These are phyloP conservation scores for Orchestia grillus DNA, from an alignment of 1,140 invertebrate species.

Conservation along the genomic window DNA sequence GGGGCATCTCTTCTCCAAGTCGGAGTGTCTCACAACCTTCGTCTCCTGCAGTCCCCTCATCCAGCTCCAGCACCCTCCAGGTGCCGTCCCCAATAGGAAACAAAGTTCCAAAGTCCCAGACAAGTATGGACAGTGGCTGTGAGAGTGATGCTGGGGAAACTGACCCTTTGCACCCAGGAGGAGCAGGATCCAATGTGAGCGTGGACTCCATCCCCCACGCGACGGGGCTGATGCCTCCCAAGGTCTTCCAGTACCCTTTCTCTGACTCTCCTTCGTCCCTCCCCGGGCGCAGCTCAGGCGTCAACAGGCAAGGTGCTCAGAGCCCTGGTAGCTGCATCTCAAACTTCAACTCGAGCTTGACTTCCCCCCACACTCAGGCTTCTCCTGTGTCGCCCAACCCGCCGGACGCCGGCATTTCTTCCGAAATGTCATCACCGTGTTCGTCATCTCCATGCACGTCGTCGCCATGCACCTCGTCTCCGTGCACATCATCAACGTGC, in stretches of 20 bases:
- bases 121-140: slow-evolving; percentile 44
- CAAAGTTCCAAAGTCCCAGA: slow-evolving; percentile 8
- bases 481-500: not conserved
- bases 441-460: not conserved
- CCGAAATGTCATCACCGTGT: not conserved
- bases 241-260: slow-evolving; percentile 10
- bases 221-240: not conserved
- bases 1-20: not conserved
- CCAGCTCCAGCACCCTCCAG: slow-evolving; percentile 4
- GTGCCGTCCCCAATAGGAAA: slow-evolving; percentile 8
- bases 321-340: not conserved
- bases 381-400: not conserved
- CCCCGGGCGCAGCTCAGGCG: not conserved
- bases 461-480: not conserved
- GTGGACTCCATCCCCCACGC: not conserved
- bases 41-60: not conserved
- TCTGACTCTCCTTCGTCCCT: not conserved
- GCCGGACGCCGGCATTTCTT: not conserved
- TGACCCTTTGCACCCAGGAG: not conserved
- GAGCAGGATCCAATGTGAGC: not conserved
- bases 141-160: slow-evolving; percentile 28
- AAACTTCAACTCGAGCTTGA: not conserved
- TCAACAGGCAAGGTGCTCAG: not conserved
- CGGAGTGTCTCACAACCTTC: not conserved
- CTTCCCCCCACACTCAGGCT: not conserved